A percentile compares a stretch with the other conserved stretches of the same genome.
Conservation (phyloP, 2,888 invertebrate genomes). For the Sipha maydis region DNA sequence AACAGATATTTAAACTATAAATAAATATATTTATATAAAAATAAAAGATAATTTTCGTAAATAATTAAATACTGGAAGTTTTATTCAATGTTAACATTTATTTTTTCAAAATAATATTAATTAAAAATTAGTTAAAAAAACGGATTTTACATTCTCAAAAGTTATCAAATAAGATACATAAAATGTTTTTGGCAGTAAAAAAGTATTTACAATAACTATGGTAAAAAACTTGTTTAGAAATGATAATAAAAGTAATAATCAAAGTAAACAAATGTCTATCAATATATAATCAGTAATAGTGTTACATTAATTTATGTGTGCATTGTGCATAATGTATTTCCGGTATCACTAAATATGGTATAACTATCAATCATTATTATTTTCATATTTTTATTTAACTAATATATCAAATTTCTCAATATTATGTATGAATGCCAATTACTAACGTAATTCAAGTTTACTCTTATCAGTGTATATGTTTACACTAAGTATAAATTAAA, state of each 20-base stretch:
- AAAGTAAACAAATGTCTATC: slow-evolving; percentile 12
- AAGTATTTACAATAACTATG: background rate
- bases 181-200: background rate
- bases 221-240: slow-evolving; percentile 1
- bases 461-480: no score
- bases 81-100: background rate
- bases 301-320: no score
- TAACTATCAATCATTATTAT: background rate
- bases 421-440: no score
- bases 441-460: no score
- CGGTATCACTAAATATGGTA: background rate
- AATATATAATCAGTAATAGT: background rate
- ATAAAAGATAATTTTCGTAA: no score
- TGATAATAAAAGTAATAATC: background rate
- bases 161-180: background rate
- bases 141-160: slow-evolving; percentile 6
- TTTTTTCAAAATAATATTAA: background rate
- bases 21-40: no score
- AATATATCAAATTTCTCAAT: background rate
- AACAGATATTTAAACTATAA: no score
- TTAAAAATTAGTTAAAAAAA: slow-evolving; percentile 13
- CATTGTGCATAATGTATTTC: no score
- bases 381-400: background rate
- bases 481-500: no score
- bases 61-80: no score